These are phyloP conservation scores for Serilophus lunatus DNA, from an alignment of 2,113 vertebrate species.

Conservation along the genomic window DNA sequence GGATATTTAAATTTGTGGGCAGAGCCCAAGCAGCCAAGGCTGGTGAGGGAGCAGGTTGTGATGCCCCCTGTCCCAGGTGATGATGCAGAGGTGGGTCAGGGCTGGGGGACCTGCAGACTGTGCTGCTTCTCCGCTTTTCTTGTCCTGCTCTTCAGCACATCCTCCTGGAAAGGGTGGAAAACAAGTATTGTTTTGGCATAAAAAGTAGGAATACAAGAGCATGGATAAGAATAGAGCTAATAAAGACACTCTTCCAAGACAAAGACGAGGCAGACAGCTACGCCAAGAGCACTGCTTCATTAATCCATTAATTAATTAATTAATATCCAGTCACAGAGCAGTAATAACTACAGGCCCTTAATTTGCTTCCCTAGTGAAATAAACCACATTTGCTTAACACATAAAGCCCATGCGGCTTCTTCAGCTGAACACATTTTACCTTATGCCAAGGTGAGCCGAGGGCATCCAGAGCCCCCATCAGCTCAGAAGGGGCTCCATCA, in stretches of 20 bases:
- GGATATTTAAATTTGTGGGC: background rate
- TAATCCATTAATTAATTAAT: background rate
- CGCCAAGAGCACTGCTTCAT: background rate
- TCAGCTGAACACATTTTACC: background rate
- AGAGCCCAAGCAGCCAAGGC: background rate
- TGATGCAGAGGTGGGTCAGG: background rate
- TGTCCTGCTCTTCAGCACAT: background rate
- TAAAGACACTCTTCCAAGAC: background rate
- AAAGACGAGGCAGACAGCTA: background rate
- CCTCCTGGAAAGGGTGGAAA: background rate
- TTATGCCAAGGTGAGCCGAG: background rate
- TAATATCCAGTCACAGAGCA: background rate
- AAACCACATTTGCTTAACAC: background rate
- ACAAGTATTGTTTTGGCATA: rapidly evolving
- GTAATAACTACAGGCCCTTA: background rate
- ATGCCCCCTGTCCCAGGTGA: rapidly evolving
- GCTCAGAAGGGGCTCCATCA: background rate
- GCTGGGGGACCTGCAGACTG: background rate
- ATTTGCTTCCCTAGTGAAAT: background rate
- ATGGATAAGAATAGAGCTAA: background rate
- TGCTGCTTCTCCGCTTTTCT: background rate
- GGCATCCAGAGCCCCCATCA: background rate
- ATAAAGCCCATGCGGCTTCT: rapidly evolving
- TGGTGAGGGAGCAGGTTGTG: background rate
- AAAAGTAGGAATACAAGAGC: background rate